These are phyloP conservation scores for Epinotia bilunana DNA, from an alignment of 2,888 invertebrate species.

Conservation along the genomic window DNA sequence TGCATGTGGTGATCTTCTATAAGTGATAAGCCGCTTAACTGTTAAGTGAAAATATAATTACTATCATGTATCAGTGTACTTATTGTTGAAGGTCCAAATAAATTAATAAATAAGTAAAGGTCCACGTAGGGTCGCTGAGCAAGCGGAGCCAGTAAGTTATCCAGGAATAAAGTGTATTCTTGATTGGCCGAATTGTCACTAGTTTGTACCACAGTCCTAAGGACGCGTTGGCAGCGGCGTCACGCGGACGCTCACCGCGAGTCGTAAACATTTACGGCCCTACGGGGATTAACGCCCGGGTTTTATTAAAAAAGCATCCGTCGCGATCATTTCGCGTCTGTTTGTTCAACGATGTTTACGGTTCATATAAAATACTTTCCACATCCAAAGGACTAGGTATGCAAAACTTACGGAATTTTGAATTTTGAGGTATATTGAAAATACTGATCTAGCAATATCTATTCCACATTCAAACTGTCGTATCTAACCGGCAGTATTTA, in stretches of 20 bases:
- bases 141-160: too few relatives aligned
- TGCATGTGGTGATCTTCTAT: too few relatives aligned
- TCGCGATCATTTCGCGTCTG: constrained; percentile 36
- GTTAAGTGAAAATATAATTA: too few relatives aligned
- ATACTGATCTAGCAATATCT: not conserved
- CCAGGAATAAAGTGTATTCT: too few relatives aligned
- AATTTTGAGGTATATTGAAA: not conserved
- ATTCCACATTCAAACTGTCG: too few relatives aligned
- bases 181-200: too few relatives aligned
- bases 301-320: constrained; percentile 74
- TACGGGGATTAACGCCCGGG: constrained; percentile 72
- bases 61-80: too few relatives aligned
- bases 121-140: too few relatives aligned
- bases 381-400: not conserved
- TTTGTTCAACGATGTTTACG: constrained; percentile 32
- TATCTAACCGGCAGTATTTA: too few relatives aligned
- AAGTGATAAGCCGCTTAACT: too few relatives aligned
- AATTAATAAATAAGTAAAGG: too few relatives aligned
- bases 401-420: not conserved
- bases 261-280: constrained; percentile 82
- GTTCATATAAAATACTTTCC: not conserved
- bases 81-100: too few relatives aligned
- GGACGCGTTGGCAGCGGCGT: constrained; percentile 71
- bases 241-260: constrained; percentile 77
- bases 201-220: constrained; percentile 54